phyloP scores from a whole-genome alignment of 2,888 invertebrate genomes.

The Drosophila kuntzei region DNA sequence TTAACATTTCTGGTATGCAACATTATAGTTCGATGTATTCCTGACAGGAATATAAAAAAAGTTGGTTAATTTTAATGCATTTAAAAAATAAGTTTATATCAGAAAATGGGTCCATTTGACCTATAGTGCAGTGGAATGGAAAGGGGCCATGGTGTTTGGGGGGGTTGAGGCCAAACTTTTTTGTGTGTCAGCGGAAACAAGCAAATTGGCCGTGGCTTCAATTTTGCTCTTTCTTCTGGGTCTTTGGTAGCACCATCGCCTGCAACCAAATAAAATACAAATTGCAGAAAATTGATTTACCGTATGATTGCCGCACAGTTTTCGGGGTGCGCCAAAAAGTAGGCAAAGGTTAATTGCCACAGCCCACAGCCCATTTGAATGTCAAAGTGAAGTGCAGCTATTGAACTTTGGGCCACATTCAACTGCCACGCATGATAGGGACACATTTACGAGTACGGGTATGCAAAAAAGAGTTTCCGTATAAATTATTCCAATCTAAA shows the following conservation, averaged over 20 bases:
- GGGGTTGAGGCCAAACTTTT: constrained; percentile 22
- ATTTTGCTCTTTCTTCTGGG: constrained; percentile 46
- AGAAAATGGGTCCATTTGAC: too few relatives aligned
- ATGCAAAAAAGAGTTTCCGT: constrained; percentile 1
- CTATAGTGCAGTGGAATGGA: neutral
- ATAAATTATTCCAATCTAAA: constrained; percentile 38
- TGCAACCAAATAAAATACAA: constrained; percentile 71
- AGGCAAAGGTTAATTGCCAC: constrained; percentile 76
- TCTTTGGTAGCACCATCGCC: constrained; percentile 35
- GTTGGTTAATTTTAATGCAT: too few relatives aligned
- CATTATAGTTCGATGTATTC: too few relatives aligned
- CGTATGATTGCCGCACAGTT: constrained; percentile 65
- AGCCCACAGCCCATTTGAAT: constrained; percentile 49
- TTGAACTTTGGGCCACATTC: constrained; percentile 34
- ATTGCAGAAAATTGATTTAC: constrained; percentile 79
- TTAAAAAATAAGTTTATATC: too few relatives aligned
- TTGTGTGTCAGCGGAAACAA: constrained; percentile 72
- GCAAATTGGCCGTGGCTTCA: constrained; percentile 80
- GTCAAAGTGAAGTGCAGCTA: constrained; percentile 66
- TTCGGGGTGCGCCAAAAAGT: constrained; percentile 50
- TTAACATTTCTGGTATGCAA: too few relatives aligned
- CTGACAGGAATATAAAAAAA: too few relatives aligned
- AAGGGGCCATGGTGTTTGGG: neutral
- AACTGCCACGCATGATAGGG: neutral
- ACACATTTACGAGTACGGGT: neutral